Evolutionary conservation across 2,888 invertebrate genomes (phyloP), one percentile per base, ranked within the genome.

Genomic region (Xestia sexstrigata): DNA sequence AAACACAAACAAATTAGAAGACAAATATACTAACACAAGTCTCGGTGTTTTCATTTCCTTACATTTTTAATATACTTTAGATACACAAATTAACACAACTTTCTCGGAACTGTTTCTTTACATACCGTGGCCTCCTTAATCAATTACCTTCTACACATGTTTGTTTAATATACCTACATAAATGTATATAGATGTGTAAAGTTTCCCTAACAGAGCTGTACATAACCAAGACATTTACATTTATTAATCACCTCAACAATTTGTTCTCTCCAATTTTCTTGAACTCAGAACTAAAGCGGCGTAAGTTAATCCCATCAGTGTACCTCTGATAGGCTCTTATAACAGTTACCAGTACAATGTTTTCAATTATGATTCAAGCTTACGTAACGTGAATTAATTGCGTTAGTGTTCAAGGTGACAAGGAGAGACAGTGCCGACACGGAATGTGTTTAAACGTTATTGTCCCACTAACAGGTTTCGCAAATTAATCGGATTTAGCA

Each of bases 401-500:
- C 84, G 79, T 84, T 82, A 83, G 81, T 87, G 90, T 87, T 84
- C 85, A 84, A 91, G 89, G 90, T 86, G 89, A 86, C 87, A 88
- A 78, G 78, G 88, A 91, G 90, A 92, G 91, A 92, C 89, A 90
- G 88, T 87, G 88, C 84, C 89, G 88, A 92, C 92, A 91, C 86
- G 91, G 92, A 93, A 92, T 93, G 93, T 94, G 92, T 94, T 93
- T 93, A 93, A 91, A 91, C 92, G 91, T 92, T 93, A 93, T 94
- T 94, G 94, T 94, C 90, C 88, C 88, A 89, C 91, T 92, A 94
- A 92, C 93, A 93, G 93, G 93, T 90, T 92, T 91, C 91, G 90
- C 91, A 92, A 94, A 95, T 94, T 95, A 95, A 95, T 95, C 93
- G 91, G 94, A 94, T 95, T 93, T 94, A 91, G 87, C 89, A 91